Percentiles rank a stretch among this genome's conserved stretches.
Evolutionary conservation across 2,888 invertebrate species (phyloP).

Genomic region (Prosapia bicincta): DNA sequence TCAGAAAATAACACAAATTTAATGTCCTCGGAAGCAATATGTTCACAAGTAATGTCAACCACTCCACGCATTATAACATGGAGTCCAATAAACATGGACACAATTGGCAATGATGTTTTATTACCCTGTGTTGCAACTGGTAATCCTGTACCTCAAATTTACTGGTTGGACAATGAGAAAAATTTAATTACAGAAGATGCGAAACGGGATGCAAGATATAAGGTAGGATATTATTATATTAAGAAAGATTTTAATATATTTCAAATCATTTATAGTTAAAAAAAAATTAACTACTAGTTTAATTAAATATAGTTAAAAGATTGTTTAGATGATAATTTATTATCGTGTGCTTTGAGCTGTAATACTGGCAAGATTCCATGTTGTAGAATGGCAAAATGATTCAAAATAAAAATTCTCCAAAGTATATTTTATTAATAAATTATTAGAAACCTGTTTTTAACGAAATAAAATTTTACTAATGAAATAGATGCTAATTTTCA

Average conservation of each 20-base stretch:
- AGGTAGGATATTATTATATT: slow-evolving; percentile 37
- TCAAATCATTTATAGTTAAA: too few species aligned
- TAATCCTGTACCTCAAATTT: slow-evolving; percentile 57
- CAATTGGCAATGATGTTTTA: slow-evolving; percentile 57
- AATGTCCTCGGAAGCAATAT: not conserved
- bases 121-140: slow-evolving; percentile 69
- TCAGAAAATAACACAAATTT: not conserved
- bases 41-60: not conserved
- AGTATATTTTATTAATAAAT: too few species aligned
- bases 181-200: slow-evolving; percentile 50
- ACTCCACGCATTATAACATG: slow-evolving; percentile 50
- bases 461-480: too few species aligned
- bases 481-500: too few species aligned
- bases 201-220: slow-evolving; percentile 47
- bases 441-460: too few species aligned
- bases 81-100: slow-evolving; percentile 54
- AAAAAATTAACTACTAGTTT: too few species aligned
- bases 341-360: too few species aligned
- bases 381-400: too few species aligned
- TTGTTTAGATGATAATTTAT: too few species aligned
- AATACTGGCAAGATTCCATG: too few species aligned
- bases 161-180: slow-evolving; percentile 62
- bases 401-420: too few species aligned
- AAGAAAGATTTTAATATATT: not conserved
- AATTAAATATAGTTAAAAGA: too few species aligned